phyloP scores from a whole-genome alignment of 2,113 vertebrate species.

The Gavia stellata region DNA sequence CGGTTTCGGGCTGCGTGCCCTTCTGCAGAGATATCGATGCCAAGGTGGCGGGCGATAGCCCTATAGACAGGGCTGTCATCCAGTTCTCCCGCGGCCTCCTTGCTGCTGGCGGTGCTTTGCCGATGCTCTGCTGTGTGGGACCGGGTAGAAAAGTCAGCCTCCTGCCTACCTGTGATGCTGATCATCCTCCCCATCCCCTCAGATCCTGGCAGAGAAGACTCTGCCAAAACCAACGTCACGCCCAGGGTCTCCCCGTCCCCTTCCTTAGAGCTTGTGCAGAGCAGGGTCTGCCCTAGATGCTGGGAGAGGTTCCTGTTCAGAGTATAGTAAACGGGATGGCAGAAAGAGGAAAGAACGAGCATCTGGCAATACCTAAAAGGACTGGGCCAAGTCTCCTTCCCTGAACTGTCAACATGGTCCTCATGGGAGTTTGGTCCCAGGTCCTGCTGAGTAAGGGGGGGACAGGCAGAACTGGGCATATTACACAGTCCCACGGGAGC shows the following conservation, averaged over 20 bases:
- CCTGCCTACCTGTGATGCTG: neutral
- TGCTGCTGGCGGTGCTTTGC: conserved; percentile 25
- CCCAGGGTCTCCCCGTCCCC: neutral
- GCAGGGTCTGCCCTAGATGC: neutral
- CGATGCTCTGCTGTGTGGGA: neutral
- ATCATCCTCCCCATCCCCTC: neutral
- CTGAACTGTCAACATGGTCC: neutral
- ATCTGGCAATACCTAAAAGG: neutral
- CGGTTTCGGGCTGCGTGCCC: conserved; percentile 44
- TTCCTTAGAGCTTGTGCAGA: neutral
- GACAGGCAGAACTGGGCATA: neutral
- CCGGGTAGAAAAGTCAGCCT: neutral
- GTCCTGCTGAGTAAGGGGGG: neutral
- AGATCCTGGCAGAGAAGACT: neutral
- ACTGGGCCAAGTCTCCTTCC: neutral
- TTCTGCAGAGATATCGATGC: conserved; percentile 68
- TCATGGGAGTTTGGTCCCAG: neutral
- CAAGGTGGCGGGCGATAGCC: conserved; percentile 73
- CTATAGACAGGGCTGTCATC: conserved; percentile 70
- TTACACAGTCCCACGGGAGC: neutral
- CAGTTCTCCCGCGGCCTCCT: conserved; percentile 61
- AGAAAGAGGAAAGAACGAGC: neutral
- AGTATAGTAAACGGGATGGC: neutral
- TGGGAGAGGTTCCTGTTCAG: neutral
- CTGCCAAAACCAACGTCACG: neutral